phyloP scores from a whole-genome alignment of 1,140 invertebrate species.

The Pissodes strobi region DNA sequence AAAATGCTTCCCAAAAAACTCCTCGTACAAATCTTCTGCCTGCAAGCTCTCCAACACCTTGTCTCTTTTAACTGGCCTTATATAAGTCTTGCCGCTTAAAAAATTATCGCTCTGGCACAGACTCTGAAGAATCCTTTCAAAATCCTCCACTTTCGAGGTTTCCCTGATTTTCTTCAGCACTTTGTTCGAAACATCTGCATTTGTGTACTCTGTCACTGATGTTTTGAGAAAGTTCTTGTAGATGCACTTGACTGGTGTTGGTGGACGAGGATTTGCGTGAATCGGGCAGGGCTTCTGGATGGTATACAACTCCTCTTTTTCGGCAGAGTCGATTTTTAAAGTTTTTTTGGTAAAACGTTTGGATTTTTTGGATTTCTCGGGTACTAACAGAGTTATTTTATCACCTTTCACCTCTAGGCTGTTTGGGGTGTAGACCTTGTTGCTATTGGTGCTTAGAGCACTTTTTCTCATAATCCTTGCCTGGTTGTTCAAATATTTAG shows the following conservation, averaged over 20 bases:
- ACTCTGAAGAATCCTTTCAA: conserved; percentile 42
- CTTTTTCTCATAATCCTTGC: conserved; percentile 25
- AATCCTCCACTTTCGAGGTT: conserved; percentile 43
- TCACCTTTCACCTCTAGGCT: conserved; percentile 18
- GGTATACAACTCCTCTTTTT: not conserved
- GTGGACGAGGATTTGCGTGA: not conserved
- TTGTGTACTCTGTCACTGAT: conserved; percentile 28
- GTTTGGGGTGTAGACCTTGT: conserved; percentile 19
- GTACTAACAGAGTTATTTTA: not conserved
- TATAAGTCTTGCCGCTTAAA: conserved; percentile 1
- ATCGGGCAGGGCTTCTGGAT: conserved; percentile 7
- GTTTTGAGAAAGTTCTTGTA: conserved; percentile 15
- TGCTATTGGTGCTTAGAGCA: conserved; percentile 13
- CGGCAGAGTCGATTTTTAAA: conserved; percentile 3
- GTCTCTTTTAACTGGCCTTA: conserved; percentile 8
- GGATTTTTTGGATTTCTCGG: not conserved
- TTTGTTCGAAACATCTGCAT: conserved; percentile 31
- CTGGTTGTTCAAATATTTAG: not conserved
- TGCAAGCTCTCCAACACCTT: conserved; percentile 15
- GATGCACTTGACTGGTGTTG: not conserved
- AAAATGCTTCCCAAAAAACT: conserved; percentile 41
- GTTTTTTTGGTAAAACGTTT: conserved; percentile 1
- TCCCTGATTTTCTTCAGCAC: conserved; percentile 40
- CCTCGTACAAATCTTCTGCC: conserved; percentile 34
- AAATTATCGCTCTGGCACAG: conserved; percentile 23